A percentile compares a stretch with the other conserved stretches of the same genome.
phyloP scores from a whole-genome alignment of 2,113 vertebrate species.

The Thamnophis sirtalis region DNA sequence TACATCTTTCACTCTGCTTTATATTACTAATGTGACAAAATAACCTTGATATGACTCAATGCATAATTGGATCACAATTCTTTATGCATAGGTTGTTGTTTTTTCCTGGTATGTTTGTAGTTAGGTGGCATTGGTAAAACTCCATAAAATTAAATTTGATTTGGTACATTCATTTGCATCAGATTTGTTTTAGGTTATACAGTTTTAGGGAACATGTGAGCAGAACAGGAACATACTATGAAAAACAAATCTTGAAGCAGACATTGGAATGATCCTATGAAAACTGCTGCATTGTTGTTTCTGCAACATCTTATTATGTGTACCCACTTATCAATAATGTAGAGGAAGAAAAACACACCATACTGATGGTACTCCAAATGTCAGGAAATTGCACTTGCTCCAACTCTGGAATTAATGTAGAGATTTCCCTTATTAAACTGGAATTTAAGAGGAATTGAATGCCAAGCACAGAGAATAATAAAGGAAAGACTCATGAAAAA shows the following conservation, averaged over 20 bases:
- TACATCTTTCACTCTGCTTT: not conserved
- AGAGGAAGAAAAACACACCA: not conserved
- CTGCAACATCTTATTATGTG: not conserved
- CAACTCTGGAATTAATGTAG: not conserved
- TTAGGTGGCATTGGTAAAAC: not conserved
- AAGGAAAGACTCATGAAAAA: not conserved
- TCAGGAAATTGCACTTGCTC: not conserved
- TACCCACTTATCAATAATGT: not conserved
- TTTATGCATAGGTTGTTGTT: not conserved
- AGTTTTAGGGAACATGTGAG: not conserved
- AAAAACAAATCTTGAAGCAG: not conserved
- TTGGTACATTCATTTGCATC: not conserved
- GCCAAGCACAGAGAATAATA: not conserved
- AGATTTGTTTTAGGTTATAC: not conserved
- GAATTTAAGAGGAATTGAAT: not conserved
- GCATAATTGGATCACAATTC: not conserved
- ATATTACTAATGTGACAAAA: not conserved
- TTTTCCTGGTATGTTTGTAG: not conserved
- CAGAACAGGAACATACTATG: not conserved
- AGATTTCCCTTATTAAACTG: not conserved
- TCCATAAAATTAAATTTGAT: not conserved
- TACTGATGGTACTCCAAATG: not conserved
- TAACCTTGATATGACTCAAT: not conserved
- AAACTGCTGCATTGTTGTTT: not conserved
- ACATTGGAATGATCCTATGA: not conserved